phyloP scores from a whole-genome alignment of 2,113 vertebrate genomes.

The Paramormyrops kingsleyae region DNA sequence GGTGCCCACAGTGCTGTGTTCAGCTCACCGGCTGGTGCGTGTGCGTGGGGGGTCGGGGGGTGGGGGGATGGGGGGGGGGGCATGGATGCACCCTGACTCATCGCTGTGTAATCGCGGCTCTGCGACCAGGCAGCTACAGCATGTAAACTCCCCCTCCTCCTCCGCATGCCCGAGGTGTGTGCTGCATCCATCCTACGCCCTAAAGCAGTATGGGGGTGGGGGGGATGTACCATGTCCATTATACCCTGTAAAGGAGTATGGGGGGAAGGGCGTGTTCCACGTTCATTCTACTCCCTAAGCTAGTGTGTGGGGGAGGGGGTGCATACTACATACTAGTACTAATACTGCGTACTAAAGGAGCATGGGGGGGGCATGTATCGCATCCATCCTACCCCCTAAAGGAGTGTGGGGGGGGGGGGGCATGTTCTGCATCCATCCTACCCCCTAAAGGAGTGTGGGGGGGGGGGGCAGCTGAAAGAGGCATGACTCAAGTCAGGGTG shows the following conservation, averaged over 20 bases:
- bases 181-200: not conserved
- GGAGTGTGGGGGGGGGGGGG: too few relatives aligned
- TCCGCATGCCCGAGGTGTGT: not conserved
- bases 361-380: too few relatives aligned
- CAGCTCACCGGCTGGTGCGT: not conserved
- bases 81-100: not conserved
- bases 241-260: too few relatives aligned
- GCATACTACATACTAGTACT: too few relatives aligned
- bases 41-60: not conserved
- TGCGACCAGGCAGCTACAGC: not conserved
- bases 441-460: not conserved
- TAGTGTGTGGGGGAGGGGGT: too few relatives aligned
- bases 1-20: not conserved
- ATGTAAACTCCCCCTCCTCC: not conserved
- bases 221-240: not conserved
- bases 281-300: too few relatives aligned
- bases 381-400: too few relatives aligned
- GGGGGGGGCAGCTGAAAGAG: not conserved
- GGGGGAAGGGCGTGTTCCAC: too few relatives aligned
- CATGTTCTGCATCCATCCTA: not conserved
- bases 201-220: not conserved
- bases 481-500: not conserved
- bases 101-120: not conserved
- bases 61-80: not conserved
- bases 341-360: too few relatives aligned